phyloP scores from a whole-genome alignment of 1,140 invertebrate species.

The Brachionus angularis region DNA sequence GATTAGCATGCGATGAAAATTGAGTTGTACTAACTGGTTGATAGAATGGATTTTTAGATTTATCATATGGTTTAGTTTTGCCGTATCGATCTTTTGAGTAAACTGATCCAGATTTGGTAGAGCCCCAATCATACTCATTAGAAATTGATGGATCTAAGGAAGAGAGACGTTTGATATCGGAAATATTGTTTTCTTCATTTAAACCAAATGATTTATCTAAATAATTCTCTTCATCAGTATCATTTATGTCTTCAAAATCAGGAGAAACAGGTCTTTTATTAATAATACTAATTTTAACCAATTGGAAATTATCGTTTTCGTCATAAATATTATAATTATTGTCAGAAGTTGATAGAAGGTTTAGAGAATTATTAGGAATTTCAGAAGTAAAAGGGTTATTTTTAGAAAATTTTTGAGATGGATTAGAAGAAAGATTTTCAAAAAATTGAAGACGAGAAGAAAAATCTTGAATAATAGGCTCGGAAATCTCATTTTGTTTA shows the following conservation, averaged over 20 bases:
- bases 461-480: background rate
- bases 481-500: too few relatives aligned
- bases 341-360: background rate
- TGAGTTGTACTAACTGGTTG: background rate
- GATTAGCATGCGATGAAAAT: too few relatives aligned
- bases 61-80: background rate
- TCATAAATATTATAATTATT: background rate
- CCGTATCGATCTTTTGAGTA: background rate
- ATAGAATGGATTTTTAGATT: constrained; percentile 3
- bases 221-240: background rate
- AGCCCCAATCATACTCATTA: constrained; percentile 1
- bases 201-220: background rate
- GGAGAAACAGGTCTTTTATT: constrained; percentile 1
- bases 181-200: background rate
- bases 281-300: constrained; percentile 14
- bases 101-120: background rate
- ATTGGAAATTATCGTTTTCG: background rate
- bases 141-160: constrained; percentile 9
- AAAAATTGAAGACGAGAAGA: background rate
- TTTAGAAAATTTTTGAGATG: background rate
- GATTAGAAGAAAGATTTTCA: background rate
- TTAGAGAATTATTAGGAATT: too few relatives aligned
- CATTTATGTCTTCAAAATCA: background rate
- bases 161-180: background rate
- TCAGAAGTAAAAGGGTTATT: background rate